phyloP scores from a whole-genome alignment of 2,888 invertebrate species.

The Argynnis bischoffii region DNA sequence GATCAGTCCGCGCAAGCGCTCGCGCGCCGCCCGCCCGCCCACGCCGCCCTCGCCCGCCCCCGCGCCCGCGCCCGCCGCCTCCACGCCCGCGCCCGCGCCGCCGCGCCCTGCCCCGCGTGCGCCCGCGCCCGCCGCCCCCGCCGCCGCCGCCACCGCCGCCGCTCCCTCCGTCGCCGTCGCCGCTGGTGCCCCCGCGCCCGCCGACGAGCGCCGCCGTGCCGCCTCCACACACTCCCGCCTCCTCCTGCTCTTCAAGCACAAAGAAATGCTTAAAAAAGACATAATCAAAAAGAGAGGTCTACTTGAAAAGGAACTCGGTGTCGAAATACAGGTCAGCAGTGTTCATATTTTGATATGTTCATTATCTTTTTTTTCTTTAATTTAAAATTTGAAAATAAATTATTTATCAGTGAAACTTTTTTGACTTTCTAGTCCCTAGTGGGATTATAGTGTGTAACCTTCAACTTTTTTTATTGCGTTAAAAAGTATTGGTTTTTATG shows the following conservation, averaged over 20 bases:
- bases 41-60: conserved; percentile 47
- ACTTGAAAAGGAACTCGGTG: conserved; percentile 93
- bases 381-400: no score
- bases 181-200: conserved; percentile 67
- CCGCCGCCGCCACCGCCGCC: conserved; percentile 80
- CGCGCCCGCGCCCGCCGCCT: conserved; percentile 58
- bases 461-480: no score
- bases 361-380: no score
- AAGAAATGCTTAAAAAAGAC: conserved; percentile 95
- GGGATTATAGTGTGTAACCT: no score
- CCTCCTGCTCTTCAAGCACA: conserved; percentile 91
- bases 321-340: conserved; percentile 90
- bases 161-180: conserved; percentile 65
- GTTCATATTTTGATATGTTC: neutral
- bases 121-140: conserved; percentile 73
- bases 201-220: conserved; percentile 79
- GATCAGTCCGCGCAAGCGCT: conserved; percentile 62
- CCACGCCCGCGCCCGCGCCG: conserved; percentile 40
- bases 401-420: no score
- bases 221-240: conserved; percentile 83
- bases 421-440: no score
- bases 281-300: conserved; percentile 94
- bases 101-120: conserved; percentile 64
- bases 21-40: conserved; percentile 40
- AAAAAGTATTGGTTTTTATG: no score